A percentile compares a stretch with the other conserved stretches of the same genome.
Conservation (phyloP, 2,797 vertebrate genomes). For the Bradypodion pumilum region DNA sequence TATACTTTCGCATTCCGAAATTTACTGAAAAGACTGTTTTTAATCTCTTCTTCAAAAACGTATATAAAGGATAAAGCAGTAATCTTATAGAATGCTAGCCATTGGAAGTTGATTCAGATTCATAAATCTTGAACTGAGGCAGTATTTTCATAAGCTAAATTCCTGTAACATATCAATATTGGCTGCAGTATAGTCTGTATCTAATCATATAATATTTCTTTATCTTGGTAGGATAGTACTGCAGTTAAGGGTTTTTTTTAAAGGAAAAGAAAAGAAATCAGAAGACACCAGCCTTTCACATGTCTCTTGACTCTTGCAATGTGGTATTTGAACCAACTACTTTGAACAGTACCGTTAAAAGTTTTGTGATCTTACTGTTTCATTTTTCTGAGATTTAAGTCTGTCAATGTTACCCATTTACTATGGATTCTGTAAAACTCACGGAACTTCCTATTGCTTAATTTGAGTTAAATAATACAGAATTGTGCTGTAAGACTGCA, state of each 20-base stretch:
- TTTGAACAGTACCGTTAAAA: not conserved
- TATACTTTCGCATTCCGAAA: not conserved
- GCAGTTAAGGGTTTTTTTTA: not conserved
- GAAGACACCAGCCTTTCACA: not conserved
- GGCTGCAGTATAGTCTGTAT: not conserved
- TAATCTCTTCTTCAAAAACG: not conserved
- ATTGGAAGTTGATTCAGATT: not conserved
- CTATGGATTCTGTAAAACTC: not conserved
- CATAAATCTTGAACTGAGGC: not conserved
- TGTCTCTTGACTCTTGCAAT: not conserved
- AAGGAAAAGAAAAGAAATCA: not conserved
- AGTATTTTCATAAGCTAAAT: not conserved
- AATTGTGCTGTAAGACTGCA: not conserved
- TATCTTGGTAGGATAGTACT: not conserved
- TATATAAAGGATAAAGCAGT: not conserved
- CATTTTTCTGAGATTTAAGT: not conserved
- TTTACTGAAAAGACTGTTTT: not conserved
- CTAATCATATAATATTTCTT: not conserved
- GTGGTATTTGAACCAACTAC: not conserved
- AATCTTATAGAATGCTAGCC: not conserved
- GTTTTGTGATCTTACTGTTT: not conserved
- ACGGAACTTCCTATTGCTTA: not conserved
- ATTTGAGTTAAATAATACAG: not conserved
- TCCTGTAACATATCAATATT: slow-evolving; percentile 4
- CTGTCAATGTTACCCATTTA: not conserved